phyloP scores from a whole-genome alignment of 2,113 vertebrate species.

The Abramis brama region DNA sequence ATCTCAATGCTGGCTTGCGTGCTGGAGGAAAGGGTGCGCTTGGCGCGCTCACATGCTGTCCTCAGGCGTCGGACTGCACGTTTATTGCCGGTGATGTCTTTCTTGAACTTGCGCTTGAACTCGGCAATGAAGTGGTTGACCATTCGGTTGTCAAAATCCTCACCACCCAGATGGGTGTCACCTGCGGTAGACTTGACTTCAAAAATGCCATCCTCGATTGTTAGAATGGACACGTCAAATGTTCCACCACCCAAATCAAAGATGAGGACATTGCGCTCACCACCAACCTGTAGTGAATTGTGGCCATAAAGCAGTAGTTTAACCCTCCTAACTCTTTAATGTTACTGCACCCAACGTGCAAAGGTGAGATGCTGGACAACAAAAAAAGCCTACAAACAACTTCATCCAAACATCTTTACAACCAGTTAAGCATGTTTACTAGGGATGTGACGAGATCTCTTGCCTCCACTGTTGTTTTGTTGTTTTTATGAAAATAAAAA shows the following conservation, averaged over 20 bases:
- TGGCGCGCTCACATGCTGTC: constrained; percentile 88
- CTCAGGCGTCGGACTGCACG: constrained; percentile 85
- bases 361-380: not conserved
- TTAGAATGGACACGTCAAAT: constrained; percentile 90
- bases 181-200: constrained; percentile 91
- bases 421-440: not conserved
- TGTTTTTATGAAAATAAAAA: too few species aligned
- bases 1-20: constrained; percentile 93
- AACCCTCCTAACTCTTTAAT: not conserved
- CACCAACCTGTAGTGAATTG: constrained; percentile 74
- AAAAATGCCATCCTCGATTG: constrained; percentile 93
- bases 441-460: too few species aligned
- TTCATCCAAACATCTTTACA: not conserved
- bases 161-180: constrained; percentile 89
- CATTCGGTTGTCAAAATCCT: constrained; percentile 91
- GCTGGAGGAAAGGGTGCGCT: constrained; percentile 90
- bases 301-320: not conserved
- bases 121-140: constrained; percentile 88
- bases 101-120: constrained; percentile 91
- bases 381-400: not conserved
- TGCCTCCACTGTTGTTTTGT: too few species aligned
- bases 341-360: not conserved
- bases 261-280: constrained; percentile 88
- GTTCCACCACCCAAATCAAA: constrained; percentile 92
- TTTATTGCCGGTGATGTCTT: constrained; percentile 89